These are phyloP conservation scores for Podargus strigoides DNA, from an alignment of 2,797 vertebrate species.

Conservation along the genomic window DNA sequence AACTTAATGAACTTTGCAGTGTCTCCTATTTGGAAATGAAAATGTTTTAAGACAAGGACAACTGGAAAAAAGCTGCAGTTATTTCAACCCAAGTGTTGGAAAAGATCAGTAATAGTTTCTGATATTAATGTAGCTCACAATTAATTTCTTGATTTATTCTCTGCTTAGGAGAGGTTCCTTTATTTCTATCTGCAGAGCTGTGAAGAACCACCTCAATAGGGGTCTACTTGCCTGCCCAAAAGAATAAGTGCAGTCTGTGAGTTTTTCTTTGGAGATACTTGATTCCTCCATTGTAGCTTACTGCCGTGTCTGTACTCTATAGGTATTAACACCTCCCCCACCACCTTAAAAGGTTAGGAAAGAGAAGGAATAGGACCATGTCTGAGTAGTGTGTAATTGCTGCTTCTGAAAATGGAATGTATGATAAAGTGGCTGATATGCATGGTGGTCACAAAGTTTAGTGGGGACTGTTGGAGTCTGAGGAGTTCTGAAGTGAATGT, in stretches of 20 bases:
- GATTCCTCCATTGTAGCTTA: background rate
- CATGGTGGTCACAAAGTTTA: background rate
- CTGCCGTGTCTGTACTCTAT: background rate
- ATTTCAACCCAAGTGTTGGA: background rate
- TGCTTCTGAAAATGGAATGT: background rate
- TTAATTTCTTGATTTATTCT: background rate
- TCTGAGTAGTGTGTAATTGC: background rate
- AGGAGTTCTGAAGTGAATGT: background rate
- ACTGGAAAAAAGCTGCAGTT: background rate
- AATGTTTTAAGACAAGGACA: background rate
- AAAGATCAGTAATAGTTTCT: background rate
- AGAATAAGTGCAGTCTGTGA: background rate
- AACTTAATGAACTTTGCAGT: background rate
- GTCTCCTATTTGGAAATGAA: background rate
- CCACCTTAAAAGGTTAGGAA: background rate
- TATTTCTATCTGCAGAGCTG: background rate
- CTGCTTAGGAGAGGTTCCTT: background rate
- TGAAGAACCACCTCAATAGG: background rate
- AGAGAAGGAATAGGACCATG: background rate
- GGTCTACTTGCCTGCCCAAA: background rate
- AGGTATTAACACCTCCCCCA: background rate
- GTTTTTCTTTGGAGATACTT: background rate
- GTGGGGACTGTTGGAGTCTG: too few relatives aligned
- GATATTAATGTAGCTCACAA: background rate
- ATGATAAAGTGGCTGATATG: background rate